phyloP scores from a whole-genome alignment of 2,113 vertebrate genomes.

The Gasterosteus aculeatus region DNA sequence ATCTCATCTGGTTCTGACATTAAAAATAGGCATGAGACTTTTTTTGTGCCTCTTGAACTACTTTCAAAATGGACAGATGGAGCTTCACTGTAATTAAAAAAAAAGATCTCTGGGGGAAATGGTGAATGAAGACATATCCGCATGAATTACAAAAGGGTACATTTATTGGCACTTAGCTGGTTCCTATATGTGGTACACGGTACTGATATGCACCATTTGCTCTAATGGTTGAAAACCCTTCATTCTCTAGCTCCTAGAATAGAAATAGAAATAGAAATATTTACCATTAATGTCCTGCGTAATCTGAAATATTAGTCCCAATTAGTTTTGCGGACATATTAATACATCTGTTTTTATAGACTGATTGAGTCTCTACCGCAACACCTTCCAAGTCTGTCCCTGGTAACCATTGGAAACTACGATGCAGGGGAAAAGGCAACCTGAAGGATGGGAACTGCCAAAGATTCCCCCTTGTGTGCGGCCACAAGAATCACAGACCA shows the following conservation, averaged over 20 bases:
- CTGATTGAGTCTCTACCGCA: slow-evolving; percentile 20
- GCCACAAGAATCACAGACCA: slow-evolving; percentile 53
- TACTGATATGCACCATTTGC: slow-evolving; percentile 57
- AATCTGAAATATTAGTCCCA: slow-evolving; percentile 22
- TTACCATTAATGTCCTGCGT: slow-evolving; percentile 50
- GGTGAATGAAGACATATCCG: slow-evolving; percentile 53
- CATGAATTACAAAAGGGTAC: slow-evolving; percentile 55
- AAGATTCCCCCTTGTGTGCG: slow-evolving; percentile 51
- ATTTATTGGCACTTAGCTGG: slow-evolving; percentile 65
- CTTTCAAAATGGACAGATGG: slow-evolving; percentile 58
- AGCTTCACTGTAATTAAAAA: slow-evolving; percentile 56
- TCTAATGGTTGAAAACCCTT: slow-evolving; percentile 56
- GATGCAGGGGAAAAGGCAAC: slow-evolving; percentile 45
- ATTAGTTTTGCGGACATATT: slow-evolving; percentile 33
- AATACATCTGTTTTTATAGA: slow-evolving; percentile 30
- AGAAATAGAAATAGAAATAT: slow-evolving; percentile 62
- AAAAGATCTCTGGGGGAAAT: slow-evolving; percentile 61
- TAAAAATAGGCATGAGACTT: slow-evolving; percentile 22
- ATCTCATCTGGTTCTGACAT: slow-evolving; percentile 17
- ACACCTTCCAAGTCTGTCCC: slow-evolving; percentile 23
- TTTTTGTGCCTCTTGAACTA: slow-evolving; percentile 18
- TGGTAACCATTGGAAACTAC: slow-evolving; percentile 44
- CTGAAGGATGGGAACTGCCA: slow-evolving; percentile 64
- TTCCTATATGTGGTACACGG: slow-evolving; percentile 45
- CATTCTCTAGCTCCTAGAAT: slow-evolving; percentile 55